Conservation (phyloP, 2,113 vertebrate genomes). For the Serinus canaria region DNA sequence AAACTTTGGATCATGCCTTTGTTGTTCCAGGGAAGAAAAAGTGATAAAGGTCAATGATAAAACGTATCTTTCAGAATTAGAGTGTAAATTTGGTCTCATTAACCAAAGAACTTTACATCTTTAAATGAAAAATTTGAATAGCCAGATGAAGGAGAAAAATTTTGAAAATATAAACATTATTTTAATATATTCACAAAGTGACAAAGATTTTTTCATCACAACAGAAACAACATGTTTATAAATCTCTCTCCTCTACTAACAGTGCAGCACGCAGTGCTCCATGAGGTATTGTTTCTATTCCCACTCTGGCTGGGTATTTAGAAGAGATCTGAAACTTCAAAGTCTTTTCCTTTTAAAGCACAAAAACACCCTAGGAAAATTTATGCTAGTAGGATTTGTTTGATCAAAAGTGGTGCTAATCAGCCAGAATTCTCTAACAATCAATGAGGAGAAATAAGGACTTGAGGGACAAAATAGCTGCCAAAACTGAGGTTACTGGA, state of each 20-base stretch:
- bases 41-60: neutral
- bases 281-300: neutral
- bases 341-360: neutral
- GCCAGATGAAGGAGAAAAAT: neutral
- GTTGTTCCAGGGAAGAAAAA: neutral
- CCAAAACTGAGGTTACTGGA: neutral
- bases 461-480: neutral
- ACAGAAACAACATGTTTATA: neutral
- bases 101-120: neutral
- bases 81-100: neutral
- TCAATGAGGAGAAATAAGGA: neutral
- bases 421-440: neutral
- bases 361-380: neutral
- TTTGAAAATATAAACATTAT: neutral
- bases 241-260: neutral
- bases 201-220: neutral
- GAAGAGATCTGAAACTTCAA: neutral
- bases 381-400: neutral
- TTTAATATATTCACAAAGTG: neutral
- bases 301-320: neutral
- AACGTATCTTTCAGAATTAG: neutral
- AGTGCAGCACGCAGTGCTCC: neutral
- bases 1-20: neutral
- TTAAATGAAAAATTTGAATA: neutral
- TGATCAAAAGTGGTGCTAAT: conserved; percentile 2